phyloP scores from a whole-genome alignment of 1,140 invertebrate genomes.

The Drosophila bifasciata region DNA sequence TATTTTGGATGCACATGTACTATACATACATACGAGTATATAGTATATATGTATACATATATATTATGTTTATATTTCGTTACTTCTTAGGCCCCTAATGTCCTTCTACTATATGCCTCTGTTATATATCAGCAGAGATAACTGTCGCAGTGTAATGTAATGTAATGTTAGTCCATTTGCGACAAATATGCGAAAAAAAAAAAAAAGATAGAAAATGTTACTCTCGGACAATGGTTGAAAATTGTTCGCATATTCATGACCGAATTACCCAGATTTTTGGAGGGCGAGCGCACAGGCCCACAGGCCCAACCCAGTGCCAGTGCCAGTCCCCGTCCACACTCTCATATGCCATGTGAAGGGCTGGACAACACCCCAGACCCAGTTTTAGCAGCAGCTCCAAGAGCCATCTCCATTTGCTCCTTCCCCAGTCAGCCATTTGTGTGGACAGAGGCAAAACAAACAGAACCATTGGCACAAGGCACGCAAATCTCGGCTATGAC shows the following conservation, averaged over 20 bases:
- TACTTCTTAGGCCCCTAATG: slow-evolving; percentile 27
- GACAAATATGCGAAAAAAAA: slow-evolving; percentile 75
- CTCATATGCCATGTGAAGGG: neutral
- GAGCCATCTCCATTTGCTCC: neutral
- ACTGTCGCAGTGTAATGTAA: slow-evolving; percentile 74
- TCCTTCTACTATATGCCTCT: slow-evolving; percentile 31
- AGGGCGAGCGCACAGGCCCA: slow-evolving; percentile 16
- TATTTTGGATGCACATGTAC: slow-evolving; percentile 23
- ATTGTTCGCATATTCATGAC: slow-evolving; percentile 80
- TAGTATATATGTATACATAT: slow-evolving; percentile 3
- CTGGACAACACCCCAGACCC: slow-evolving; percentile 1
- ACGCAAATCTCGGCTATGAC: slow-evolving; percentile 79
- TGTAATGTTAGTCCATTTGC: slow-evolving; percentile 80
- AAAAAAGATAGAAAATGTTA: slow-evolving; percentile 75
- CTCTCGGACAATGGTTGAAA: slow-evolving; percentile 72
- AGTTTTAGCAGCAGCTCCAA: no score
- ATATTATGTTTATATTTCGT: slow-evolving; percentile 36
- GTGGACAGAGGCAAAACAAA: slow-evolving; percentile 77
- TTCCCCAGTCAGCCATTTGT: slow-evolving; percentile 39
- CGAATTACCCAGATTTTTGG: slow-evolving; percentile 77
- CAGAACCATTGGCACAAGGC: slow-evolving; percentile 74
- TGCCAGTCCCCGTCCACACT: slow-evolving; percentile 16
- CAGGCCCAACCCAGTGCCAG: slow-evolving; percentile 13
- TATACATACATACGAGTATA: slow-evolving; percentile 12
- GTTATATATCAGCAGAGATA: slow-evolving; percentile 67